Conservation (phyloP, 2,888 invertebrate species). For the Cyclophora punctaria region DNA sequence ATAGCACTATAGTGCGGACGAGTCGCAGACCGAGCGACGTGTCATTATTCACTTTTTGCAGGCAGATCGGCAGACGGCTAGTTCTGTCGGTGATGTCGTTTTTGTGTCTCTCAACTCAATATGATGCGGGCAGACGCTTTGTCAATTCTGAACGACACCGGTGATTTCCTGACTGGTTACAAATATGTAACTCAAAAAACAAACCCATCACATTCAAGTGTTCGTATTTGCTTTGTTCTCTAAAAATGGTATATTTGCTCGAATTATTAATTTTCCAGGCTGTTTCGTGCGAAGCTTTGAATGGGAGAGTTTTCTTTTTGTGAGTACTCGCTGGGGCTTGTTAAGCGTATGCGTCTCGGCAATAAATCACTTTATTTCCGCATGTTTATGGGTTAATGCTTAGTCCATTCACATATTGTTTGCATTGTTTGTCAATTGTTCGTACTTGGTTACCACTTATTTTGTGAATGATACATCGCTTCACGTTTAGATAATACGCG, state of each 20-base stretch:
- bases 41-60: constrained; percentile 63
- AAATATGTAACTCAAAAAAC: constrained; percentile 30
- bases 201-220: constrained; percentile 24
- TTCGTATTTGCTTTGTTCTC: constrained; percentile 17
- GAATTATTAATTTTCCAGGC: constrained; percentile 15
- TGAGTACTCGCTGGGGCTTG: constrained; percentile 3
- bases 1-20: constrained; percentile 55
- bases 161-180: constrained; percentile 42
- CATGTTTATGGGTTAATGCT: constrained; percentile 28
- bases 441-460: constrained; percentile 9
- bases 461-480: constrained; percentile 31
- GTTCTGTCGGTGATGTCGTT: constrained; percentile 46
- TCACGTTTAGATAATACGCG: constrained; percentile 32
- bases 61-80: constrained; percentile 32
- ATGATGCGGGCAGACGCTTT: constrained; percentile 45
- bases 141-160: constrained; percentile 50
- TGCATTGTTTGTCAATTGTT: too few species aligned
- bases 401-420: constrained; percentile 27
- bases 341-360: constrained; percentile 8
- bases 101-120: constrained; percentile 39
- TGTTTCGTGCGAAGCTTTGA: constrained; percentile 1
- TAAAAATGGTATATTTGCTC: constrained; percentile 5
- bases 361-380: constrained; percentile 32
- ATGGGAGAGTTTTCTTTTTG: neutral
- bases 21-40: constrained; percentile 31